phyloP scores from a whole-genome alignment of 2,113 vertebrate genomes.

The Thamnaconus septentrionalis region DNA sequence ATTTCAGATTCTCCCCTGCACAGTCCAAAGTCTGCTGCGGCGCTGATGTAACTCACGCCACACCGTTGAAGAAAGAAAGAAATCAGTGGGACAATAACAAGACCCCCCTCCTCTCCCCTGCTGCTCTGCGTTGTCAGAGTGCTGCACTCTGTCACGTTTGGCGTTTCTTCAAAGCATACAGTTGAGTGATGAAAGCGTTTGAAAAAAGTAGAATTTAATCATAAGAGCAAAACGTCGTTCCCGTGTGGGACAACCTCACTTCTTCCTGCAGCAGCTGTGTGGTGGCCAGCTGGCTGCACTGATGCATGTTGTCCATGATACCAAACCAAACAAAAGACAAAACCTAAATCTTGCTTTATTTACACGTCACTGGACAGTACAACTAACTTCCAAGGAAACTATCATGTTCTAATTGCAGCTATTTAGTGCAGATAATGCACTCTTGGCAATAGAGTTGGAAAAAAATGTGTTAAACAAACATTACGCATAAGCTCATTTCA shows the following conservation, averaged over 20 bases:
- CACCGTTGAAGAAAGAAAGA: not conserved
- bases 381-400: too few species aligned
- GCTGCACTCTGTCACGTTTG: slow-evolving; percentile 30
- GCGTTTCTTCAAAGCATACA: slow-evolving; percentile 6
- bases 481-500: too few species aligned
- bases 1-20: slow-evolving; percentile 1
- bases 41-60: not conserved
- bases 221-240: slow-evolving; percentile 25
- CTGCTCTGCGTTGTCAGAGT: not conserved
- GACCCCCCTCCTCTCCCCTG: not conserved
- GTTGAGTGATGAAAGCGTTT: slow-evolving; percentile 33
- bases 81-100: slow-evolving; percentile 1
- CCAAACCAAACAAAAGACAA: too few species aligned
- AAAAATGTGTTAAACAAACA: too few species aligned
- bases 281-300: slow-evolving; percentile 27
- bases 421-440: not conserved
- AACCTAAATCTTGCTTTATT: not conserved
- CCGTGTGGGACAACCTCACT: slow-evolving; percentile 33
- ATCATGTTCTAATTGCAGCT: not conserved
- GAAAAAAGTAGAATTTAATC: slow-evolving; percentile 24
- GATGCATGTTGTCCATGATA: slow-evolving; percentile 9
- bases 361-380: not conserved
- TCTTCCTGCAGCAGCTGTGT: slow-evolving; percentile 25
- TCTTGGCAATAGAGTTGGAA: too few species aligned
- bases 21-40: slow-evolving; percentile 10